Evolutionary conservation across 2,797 vertebrate species (phyloP).

Genomic region (Gymnoscopelus braueri): DNA sequence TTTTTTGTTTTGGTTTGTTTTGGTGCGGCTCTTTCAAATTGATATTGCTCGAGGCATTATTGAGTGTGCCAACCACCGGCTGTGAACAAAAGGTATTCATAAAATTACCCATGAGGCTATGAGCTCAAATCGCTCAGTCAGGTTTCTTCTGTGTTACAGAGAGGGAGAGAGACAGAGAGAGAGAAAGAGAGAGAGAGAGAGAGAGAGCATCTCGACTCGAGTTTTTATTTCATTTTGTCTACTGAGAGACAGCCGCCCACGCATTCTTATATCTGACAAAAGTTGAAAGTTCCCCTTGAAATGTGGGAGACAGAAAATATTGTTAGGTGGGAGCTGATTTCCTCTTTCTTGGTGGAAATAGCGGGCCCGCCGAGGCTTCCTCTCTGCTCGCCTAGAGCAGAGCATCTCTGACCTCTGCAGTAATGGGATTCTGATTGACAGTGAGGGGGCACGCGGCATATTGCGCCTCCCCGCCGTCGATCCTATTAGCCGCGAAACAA

Average conservation of each 20-base stretch:
- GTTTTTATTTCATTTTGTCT: slow-evolving; percentile 53
- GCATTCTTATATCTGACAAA: slow-evolving; percentile 49
- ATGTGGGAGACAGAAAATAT: slow-evolving; percentile 46
- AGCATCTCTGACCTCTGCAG: slow-evolving; percentile 71
- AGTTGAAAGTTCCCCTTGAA: slow-evolving; percentile 65
- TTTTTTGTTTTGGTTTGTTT: slow-evolving; percentile 76
- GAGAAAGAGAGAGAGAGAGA: slow-evolving; percentile 4
- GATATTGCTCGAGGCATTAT: slow-evolving; percentile 72
- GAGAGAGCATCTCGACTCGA: slow-evolving; percentile 33
- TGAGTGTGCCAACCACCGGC: slow-evolving; percentile 59
- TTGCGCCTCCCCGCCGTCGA: slow-evolving; percentile 36
- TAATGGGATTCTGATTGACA: slow-evolving; percentile 78
- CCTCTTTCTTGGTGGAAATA: slow-evolving; percentile 58
- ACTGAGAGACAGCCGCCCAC: slow-evolving; percentile 33
- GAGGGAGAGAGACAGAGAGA: slow-evolving; percentile 40
- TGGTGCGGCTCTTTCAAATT: slow-evolving; percentile 69
- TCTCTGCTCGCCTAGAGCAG: slow-evolving; percentile 55
- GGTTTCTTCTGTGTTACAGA: background rate
- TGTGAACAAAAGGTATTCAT: slow-evolving; percentile 74
- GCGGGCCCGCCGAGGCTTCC: slow-evolving; percentile 36
- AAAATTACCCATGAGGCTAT: slow-evolving; percentile 70
- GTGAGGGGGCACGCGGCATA: slow-evolving; percentile 39
- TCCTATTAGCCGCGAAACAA: slow-evolving; percentile 36
- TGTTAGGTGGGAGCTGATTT: slow-evolving; percentile 43
- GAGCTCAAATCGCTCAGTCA: slow-evolving; percentile 58